phyloP scores from a whole-genome alignment of 1,140 invertebrate genomes.

The Drosophila sucinea region DNA sequence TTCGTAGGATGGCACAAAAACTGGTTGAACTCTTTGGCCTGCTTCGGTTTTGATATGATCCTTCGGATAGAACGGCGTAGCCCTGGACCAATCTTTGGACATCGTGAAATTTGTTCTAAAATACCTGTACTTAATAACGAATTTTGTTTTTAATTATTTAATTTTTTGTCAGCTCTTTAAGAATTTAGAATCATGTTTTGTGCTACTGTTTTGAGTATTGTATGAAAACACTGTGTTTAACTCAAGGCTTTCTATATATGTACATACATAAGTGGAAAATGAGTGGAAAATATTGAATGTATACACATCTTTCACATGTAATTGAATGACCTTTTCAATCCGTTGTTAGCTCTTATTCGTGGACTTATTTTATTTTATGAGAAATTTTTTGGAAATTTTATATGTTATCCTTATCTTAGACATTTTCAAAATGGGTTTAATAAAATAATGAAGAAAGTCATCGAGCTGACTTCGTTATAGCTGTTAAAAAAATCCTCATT shows the following conservation, averaged over 20 bases:
- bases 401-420: no score
- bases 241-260: neutral
- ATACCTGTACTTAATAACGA: neutral
- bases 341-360: no score
- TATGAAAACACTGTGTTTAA: neutral
- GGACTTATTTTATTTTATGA: no score
- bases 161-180: neutral
- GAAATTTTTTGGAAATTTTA: no score
- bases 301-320: no score
- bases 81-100: conserved; percentile 48
- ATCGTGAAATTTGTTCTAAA: neutral
- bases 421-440: no score
- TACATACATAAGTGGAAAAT: no score
- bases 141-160: neutral
- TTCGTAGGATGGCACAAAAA: conserved; percentile 46
- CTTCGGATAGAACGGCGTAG: conserved; percentile 33
- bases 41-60: conserved; percentile 57
- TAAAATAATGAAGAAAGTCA: no score
- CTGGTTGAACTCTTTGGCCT: conserved; percentile 10
- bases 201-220: neutral
- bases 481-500: no score
- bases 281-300: no score
- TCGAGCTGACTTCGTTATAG: no score
- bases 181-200: neutral
- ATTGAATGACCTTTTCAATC: no score